phyloP scores from a whole-genome alignment of 2,888 invertebrate genomes.

The Eulithis prunata region DNA sequence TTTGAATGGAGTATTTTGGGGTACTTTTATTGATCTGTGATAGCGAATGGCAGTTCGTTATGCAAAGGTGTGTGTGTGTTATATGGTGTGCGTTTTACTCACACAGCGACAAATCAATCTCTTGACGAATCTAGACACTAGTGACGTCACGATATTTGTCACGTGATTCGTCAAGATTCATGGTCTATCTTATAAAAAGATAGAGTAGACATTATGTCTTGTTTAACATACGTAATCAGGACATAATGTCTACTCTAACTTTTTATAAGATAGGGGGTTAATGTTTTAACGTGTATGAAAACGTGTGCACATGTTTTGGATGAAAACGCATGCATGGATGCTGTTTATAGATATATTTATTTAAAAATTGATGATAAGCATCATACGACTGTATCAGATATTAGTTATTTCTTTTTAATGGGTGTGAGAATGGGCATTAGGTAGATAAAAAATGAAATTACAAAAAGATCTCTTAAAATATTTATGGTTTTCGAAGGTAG shows the following conservation, averaged over 20 bases:
- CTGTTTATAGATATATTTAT: not conserved
- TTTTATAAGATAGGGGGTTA: no score
- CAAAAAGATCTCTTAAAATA: conserved; percentile 62
- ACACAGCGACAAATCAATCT: not conserved
- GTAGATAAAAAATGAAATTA: conserved; percentile 46
- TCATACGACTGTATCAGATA: conserved; percentile 9
- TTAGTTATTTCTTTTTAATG: conserved; percentile 10
- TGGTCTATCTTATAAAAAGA: no score
- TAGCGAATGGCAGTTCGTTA: not conserved
- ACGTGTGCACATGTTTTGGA: no score
- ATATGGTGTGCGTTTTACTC: not conserved
- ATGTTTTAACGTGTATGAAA: no score
- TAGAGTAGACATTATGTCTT: no score
- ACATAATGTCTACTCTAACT: no score
- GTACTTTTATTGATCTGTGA: conserved; percentile 1
- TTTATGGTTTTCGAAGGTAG: conserved; percentile 43
- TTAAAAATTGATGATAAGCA: not conserved
- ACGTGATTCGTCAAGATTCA: no score
- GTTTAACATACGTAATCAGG: no score
- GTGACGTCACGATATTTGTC: no score
- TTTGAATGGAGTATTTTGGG: not conserved
- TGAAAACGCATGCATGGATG: not conserved
- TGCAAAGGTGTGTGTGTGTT: not conserved
- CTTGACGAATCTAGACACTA: no score
- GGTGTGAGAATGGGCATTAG: conserved; percentile 48